Conservation (phyloP, 2,797 vertebrate species). For the Sebastes vulpes region DNA sequence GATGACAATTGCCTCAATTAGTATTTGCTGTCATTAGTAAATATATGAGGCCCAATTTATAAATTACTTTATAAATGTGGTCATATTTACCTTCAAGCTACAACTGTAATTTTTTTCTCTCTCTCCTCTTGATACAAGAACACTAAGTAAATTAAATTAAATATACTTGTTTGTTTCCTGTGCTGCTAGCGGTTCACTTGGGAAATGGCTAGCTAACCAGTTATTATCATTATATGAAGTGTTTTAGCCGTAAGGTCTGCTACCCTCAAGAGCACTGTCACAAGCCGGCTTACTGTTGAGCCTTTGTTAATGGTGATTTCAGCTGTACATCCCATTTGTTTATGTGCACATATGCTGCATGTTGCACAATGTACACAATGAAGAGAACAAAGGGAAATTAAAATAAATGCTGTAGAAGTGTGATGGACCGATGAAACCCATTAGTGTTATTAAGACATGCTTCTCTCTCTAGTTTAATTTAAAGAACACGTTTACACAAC, state of each 20-base stretch:
- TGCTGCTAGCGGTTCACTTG: constrained; percentile 4
- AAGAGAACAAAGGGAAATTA: constrained; percentile 20
- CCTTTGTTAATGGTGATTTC: constrained; percentile 30
- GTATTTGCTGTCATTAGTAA: not conserved
- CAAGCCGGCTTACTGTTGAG: constrained; percentile 12
- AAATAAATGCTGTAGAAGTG: not conserved
- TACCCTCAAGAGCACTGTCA: not conserved
- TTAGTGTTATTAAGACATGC: constrained; percentile 28
- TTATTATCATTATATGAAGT: constrained; percentile 34
- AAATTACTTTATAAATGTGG: not conserved
- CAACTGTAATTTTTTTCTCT: not conserved
- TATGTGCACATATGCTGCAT: not conserved
- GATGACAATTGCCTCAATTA: not conserved
- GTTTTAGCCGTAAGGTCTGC: constrained; percentile 12
- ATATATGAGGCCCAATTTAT: not conserved
- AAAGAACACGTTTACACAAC: not conserved
- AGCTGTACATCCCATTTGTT: not conserved
- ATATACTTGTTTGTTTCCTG: constrained; percentile 25
- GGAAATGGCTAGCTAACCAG: not conserved
- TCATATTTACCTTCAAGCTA: not conserved
- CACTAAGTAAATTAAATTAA: not conserved
- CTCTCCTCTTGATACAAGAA: not conserved
- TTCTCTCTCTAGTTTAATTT: constrained; percentile 15
- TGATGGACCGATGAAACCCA: constrained; percentile 13
- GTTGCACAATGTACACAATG: not conserved